phyloP scores from a whole-genome alignment of 1,140 invertebrate species.

The Ceratina calcarata region DNA sequence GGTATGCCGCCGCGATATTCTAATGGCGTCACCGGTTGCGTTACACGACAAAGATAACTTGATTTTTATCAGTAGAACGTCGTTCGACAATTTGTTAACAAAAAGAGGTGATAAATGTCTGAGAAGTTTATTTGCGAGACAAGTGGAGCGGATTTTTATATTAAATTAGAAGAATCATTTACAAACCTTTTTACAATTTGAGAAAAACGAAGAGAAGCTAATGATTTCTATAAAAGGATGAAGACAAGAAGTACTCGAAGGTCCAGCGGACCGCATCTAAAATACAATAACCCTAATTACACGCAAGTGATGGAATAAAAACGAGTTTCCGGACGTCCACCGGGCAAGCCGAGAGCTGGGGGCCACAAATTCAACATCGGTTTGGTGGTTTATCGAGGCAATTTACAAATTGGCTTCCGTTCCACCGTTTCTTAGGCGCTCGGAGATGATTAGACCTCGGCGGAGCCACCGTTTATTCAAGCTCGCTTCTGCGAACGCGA shows the following conservation, averaged over 20 bases:
- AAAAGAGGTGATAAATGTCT: too few relatives aligned
- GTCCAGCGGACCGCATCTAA: not conserved
- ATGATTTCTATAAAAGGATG: too few relatives aligned
- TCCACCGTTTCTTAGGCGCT: slow-evolving; percentile 42
- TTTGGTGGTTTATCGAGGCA: slow-evolving; percentile 52
- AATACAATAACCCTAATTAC: slow-evolving; percentile 21
- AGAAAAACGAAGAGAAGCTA: too few relatives aligned
- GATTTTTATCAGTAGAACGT: slow-evolving; percentile 47
- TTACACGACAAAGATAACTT: slow-evolving; percentile 48
- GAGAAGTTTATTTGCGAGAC: too few relatives aligned
- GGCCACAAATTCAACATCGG: slow-evolving; percentile 29
- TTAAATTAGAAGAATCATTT: too few relatives aligned
- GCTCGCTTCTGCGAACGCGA: slow-evolving; percentile 55
- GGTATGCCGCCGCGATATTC: slow-evolving; percentile 53
- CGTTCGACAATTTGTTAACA: not conserved
- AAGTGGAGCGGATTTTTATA: too few relatives aligned
- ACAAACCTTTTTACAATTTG: too few relatives aligned
- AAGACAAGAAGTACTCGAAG: too few relatives aligned
- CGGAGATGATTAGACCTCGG: slow-evolving; percentile 49
- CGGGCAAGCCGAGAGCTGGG: not conserved
- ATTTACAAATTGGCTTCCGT: slow-evolving; percentile 68
- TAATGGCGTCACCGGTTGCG: slow-evolving; percentile 65
- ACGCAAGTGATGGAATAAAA: not conserved
- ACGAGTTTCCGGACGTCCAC: not conserved
- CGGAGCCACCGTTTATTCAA: slow-evolving; percentile 52